Percentiles rank a stretch among this genome's conserved stretches.
These are phyloP conservation scores for Ophioderma brevispina DNA, from an alignment of 35 echinoderm and acorn worm species.

Conservation along the genomic window DNA sequence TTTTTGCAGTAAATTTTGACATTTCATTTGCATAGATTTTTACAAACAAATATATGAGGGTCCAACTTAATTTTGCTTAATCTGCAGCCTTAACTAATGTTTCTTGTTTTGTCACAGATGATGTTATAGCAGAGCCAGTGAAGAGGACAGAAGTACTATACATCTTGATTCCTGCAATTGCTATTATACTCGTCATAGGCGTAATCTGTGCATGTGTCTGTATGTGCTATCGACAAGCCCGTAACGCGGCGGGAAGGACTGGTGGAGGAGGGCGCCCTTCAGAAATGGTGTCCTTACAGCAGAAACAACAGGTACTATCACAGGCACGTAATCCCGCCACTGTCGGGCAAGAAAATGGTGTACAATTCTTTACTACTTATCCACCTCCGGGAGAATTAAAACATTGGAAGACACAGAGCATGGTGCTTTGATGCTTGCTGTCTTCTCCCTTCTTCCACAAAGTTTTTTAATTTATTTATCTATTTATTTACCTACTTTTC, in stretches of 20 bases:
- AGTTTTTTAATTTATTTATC: too few relatives aligned
- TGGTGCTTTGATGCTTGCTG: not conserved
- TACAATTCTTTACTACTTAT: not conserved
- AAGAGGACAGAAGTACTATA: slow-evolving; percentile 68
- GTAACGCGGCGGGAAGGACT: slow-evolving; percentile 25
- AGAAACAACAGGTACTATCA: slow-evolving; percentile 60
- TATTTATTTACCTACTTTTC: too few relatives aligned
- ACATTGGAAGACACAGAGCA: not conserved
- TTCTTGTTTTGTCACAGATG: slow-evolving; percentile 29
- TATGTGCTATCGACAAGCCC: slow-evolving; percentile 80
- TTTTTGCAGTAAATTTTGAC: too few relatives aligned
- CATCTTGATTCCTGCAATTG: slow-evolving; percentile 81
- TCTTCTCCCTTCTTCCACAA: too few relatives aligned
- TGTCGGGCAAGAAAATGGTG: not conserved
- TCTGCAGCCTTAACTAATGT: not conserved
- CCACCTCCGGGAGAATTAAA: not conserved
- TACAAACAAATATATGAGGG: too few relatives aligned
- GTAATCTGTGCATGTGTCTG: slow-evolving; percentile 72
- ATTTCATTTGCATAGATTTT: too few relatives aligned
- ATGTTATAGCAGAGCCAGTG: not conserved
- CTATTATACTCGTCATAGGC: slow-evolving; percentile 53
- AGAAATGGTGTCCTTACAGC: slow-evolving; percentile 74
- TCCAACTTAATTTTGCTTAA: not conserved
- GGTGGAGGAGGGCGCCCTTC: slow-evolving; percentile 43
- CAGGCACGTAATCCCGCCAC: not conserved